These are phyloP conservation scores for Acanthopleura granulata DNA, from an alignment of 2,888 invertebrate species.

Conservation along the genomic window DNA sequence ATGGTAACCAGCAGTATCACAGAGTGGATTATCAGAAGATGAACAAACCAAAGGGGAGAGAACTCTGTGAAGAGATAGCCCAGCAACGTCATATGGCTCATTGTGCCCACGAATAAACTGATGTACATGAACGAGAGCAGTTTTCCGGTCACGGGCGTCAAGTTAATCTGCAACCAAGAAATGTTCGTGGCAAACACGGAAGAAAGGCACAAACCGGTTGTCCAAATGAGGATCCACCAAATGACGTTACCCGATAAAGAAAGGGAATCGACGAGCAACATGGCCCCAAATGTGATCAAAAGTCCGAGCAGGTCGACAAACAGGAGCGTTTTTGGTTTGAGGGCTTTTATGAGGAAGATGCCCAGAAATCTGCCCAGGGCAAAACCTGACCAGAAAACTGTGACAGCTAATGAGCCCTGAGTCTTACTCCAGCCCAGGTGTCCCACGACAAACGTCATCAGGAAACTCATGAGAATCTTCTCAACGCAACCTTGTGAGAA, in stretches of 20 bases:
- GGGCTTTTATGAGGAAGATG: constrained; percentile 28
- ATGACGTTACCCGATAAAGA: constrained; percentile 19
- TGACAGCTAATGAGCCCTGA: constrained; percentile 19
- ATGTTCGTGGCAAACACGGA: constrained; percentile 42
- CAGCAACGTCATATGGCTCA: constrained; percentile 38
- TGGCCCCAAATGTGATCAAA: constrained; percentile 19
- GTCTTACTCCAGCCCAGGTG: constrained; percentile 27
- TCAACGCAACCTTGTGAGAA: constrained; percentile 7
- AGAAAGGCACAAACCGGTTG: constrained; percentile 39
- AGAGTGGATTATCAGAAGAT: constrained; percentile 22
- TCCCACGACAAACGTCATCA: constrained; percentile 26
- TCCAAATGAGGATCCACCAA: constrained; percentile 37
- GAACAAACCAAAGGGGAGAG: constrained; percentile 36
- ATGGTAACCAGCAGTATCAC: too few relatives aligned
- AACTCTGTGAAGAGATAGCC: constrained; percentile 40
- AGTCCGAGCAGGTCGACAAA: constrained; percentile 25
- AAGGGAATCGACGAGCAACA: constrained; percentile 24
- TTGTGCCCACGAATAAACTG: constrained; percentile 31
- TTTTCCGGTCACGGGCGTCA: constrained; percentile 40
- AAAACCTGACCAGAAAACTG: constrained; percentile 27
- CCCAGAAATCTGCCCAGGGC: constrained; percentile 26
- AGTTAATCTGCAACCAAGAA: constrained; percentile 41
- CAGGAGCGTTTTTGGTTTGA: constrained; percentile 19
- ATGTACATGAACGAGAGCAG: constrained; percentile 38
- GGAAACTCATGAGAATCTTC: not conserved